A percentile compares a stretch with the other conserved stretches of the same genome.
Conservation (phyloP, 1,140 invertebrate species). For the Heliconius congener region DNA sequence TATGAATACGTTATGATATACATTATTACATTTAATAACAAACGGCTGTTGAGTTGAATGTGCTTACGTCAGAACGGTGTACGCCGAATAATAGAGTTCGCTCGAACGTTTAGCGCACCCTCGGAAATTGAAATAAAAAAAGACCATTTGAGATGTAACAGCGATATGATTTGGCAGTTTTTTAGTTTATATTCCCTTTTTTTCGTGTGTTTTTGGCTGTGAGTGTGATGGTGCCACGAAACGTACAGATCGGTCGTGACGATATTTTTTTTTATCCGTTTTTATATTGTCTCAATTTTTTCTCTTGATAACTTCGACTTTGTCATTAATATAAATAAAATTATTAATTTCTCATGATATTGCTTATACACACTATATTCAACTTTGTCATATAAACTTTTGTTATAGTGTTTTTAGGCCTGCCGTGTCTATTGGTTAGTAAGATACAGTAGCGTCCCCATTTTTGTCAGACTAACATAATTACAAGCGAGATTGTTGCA, state of each 20-base stretch:
- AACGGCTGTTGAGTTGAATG: slow-evolving; percentile 69
- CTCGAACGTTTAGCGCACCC: slow-evolving; percentile 78
- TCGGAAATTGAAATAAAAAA: slow-evolving; percentile 80
- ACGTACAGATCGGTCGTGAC: slow-evolving; percentile 42
- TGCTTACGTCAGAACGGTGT: slow-evolving; percentile 71
- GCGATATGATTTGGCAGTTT: slow-evolving; percentile 80
- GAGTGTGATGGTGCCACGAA: slow-evolving; percentile 52
- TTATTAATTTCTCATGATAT: not conserved
- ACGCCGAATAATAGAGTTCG: slow-evolving; percentile 78
- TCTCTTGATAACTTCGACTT: not conserved
- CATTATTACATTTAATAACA: slow-evolving; percentile 79
- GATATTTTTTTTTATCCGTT: not conserved
- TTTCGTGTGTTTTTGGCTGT: slow-evolving; percentile 64
- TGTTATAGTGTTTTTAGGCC: not conserved
- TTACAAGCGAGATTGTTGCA: slow-evolving; percentile 76
- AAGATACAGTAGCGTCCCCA: slow-evolving; percentile 49
- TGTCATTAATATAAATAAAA: not conserved
- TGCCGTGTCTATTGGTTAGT: slow-evolving; percentile 41
- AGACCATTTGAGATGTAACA: slow-evolving; percentile 78
- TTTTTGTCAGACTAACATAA: slow-evolving; percentile 74
- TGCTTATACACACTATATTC: not conserved
- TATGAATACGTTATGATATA: slow-evolving; percentile 80
- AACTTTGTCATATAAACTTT: not conserved
- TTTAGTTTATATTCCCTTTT: slow-evolving; percentile 59
- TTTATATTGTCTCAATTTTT: not conserved